phyloP scores from a whole-genome alignment of 2,113 vertebrate species.

The Macquaria australasica region DNA sequence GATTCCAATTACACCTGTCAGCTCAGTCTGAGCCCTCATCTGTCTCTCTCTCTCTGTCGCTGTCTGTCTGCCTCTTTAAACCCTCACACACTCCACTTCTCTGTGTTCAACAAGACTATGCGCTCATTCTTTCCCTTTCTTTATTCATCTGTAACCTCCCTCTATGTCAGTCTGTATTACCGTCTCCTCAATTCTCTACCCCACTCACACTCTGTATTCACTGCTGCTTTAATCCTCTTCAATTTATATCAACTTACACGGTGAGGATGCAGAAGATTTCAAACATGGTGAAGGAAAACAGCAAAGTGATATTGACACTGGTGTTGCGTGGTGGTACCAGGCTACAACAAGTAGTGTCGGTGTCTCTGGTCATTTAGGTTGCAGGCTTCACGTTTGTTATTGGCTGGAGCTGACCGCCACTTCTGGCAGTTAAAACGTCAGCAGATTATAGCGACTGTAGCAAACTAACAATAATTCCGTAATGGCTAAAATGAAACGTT shows the following conservation, averaged over 20 bases:
- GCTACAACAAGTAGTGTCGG: neutral
- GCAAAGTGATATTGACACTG: slow-evolving; percentile 3
- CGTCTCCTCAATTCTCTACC: slow-evolving; percentile 33
- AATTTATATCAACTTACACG: slow-evolving; percentile 15
- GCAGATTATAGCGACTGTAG: too few relatives aligned
- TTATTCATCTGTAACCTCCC: slow-evolving; percentile 55
- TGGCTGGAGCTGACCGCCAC: too few relatives aligned
- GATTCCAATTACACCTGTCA: slow-evolving; percentile 82
- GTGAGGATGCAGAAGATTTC: slow-evolving; percentile 16
- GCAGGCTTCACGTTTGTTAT: too few relatives aligned
- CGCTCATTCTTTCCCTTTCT: slow-evolving; percentile 59
- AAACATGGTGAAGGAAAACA: slow-evolving; percentile 21
- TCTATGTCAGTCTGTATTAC: slow-evolving; percentile 72
- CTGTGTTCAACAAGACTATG: slow-evolving; percentile 59
- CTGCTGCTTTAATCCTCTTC: slow-evolving; percentile 55
- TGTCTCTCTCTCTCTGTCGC: slow-evolving; percentile 42
- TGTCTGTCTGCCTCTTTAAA: slow-evolving; percentile 54
- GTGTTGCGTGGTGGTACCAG: neutral
- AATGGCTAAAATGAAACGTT: too few relatives aligned
- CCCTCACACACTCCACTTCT: slow-evolving; percentile 46
- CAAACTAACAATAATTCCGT: too few relatives aligned
- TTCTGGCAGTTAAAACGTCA: too few relatives aligned
- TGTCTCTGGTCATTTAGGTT: slow-evolving; percentile 15
- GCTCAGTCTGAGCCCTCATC: slow-evolving; percentile 68
- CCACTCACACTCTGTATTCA: slow-evolving; percentile 23